Evolutionary conservation across 2,888 invertebrate genomes (phyloP).

Genomic region (Embidobia sp.): DNA sequence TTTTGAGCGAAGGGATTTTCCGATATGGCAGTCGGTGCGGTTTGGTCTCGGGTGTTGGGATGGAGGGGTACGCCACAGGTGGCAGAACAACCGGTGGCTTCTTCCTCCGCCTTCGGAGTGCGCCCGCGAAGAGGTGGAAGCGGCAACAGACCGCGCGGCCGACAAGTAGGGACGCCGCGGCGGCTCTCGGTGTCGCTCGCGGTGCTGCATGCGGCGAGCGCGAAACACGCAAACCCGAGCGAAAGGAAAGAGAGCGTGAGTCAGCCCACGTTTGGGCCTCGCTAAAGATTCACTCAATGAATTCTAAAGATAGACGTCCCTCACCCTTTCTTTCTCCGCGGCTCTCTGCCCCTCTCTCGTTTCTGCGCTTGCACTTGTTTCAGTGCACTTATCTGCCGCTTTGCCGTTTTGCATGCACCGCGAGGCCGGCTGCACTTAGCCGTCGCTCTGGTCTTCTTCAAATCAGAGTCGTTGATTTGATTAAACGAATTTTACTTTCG

Average conservation of each 20-base stretch:
- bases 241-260: constrained; percentile 67
- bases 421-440: constrained; percentile 14
- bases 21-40: too few species aligned
- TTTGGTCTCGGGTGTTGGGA: too few species aligned
- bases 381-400: constrained; percentile 35
- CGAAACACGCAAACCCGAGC: constrained; percentile 42
- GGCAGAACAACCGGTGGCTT: constrained; percentile 61
- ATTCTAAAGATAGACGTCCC: constrained; percentile 74
- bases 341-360: constrained; percentile 48
- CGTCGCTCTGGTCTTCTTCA: too few species aligned
- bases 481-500: too few species aligned
- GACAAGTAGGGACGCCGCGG: constrained; percentile 14
- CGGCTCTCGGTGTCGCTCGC: constrained; percentile 19
- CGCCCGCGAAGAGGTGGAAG: constrained; percentile 31
- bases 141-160: constrained; percentile 15
- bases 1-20: too few species aligned
- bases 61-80: constrained; percentile 72
- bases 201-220: constrained; percentile 19
- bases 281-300: constrained; percentile 75
- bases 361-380: constrained; percentile 59
- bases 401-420: constrained; percentile 28
- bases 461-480: too few species aligned
- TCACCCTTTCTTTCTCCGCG: constrained; percentile 63
- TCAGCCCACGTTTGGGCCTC: constrained; percentile 69
- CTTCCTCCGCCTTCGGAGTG: too few species aligned